Evolutionary conservation across 2,888 invertebrate species (phyloP).

Genomic region (Diaprepes abbreviatus): DNA sequence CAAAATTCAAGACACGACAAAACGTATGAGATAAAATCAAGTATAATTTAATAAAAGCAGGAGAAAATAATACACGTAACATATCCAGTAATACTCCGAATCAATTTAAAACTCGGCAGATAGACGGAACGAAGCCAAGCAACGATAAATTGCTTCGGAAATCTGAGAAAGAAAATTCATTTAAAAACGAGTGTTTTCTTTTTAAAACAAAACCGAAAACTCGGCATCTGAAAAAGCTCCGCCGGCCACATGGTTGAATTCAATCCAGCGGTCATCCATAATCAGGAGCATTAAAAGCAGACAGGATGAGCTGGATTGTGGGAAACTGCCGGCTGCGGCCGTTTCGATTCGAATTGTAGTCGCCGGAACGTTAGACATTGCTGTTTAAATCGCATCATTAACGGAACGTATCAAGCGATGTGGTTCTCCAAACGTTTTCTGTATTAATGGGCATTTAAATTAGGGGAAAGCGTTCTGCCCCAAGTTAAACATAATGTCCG

Average conservation of each 20-base stretch:
- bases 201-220: conserved; percentile 44
- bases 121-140: conserved; percentile 31
- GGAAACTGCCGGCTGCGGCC: conserved; percentile 44
- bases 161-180: conserved; percentile 47
- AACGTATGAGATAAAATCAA: background rate
- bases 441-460: conserved; percentile 37
- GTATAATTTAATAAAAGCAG: background rate
- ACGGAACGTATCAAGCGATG: conserved; percentile 55
- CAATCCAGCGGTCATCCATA: conserved; percentile 52
- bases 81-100: conserved; percentile 32
- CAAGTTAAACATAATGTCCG: conserved; percentile 17
- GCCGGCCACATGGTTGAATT: conserved; percentile 44
- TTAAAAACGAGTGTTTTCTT: conserved; percentile 43
- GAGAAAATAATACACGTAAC: conserved; percentile 16
- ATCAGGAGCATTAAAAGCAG: conserved; percentile 53
- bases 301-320: conserved; percentile 47
- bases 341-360: conserved; percentile 48
- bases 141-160: conserved; percentile 45
- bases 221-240: conserved; percentile 46
- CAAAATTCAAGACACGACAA: too few relatives aligned
- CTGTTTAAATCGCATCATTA: conserved; percentile 56
- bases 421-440: conserved; percentile 38
- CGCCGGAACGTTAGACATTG: conserved; percentile 51
- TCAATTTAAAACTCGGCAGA: conserved; percentile 34
- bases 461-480: conserved; percentile 27